These are phyloP conservation scores for Thunnus thynnus DNA, from an alignment of 2,113 vertebrate species.

Conservation along the genomic window DNA sequence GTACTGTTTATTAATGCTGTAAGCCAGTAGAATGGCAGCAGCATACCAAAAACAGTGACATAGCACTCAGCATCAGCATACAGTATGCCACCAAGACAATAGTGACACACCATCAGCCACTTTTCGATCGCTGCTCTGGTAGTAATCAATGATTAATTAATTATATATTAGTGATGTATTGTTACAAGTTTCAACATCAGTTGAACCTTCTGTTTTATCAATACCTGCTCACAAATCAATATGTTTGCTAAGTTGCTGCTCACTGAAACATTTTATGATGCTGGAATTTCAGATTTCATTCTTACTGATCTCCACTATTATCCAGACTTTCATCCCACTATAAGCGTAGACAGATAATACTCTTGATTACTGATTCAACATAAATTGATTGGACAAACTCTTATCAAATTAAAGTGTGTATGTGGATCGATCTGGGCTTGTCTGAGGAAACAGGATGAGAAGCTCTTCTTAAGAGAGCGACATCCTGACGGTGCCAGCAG, in stretches of 20 bases:
- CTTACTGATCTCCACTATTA: slow-evolving; percentile 35
- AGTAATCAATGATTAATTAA: slow-evolving; percentile 25
- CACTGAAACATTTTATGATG: slow-evolving; percentile 41
- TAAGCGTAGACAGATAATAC: slow-evolving; percentile 7
- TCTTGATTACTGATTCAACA: slow-evolving; percentile 35
- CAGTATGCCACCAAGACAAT: background rate
- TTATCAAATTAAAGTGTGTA: slow-evolving; percentile 28
- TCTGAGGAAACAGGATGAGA: slow-evolving; percentile 7
- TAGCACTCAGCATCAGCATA: background rate
- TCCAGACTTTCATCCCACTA: background rate
- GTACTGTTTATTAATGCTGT: no score
- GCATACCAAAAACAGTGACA: background rate
- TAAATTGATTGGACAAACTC: slow-evolving; percentile 37
- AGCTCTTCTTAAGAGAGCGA: background rate
- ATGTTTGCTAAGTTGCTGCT: slow-evolving; percentile 41
- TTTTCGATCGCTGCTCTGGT: background rate
- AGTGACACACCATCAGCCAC: no score
- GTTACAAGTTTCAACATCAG: slow-evolving; percentile 5
- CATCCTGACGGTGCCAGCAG: no score
- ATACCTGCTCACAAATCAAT: slow-evolving; percentile 39
- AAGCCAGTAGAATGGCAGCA: background rate
- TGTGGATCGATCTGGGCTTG: slow-evolving; percentile 1
- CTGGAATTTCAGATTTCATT: slow-evolving; percentile 26
- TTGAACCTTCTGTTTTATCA: slow-evolving; percentile 10
- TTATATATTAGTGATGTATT: background rate